Evolutionary conservation across 2,113 vertebrate genomes (phyloP).

Genomic region (Peromyscus polionotus): DNA sequence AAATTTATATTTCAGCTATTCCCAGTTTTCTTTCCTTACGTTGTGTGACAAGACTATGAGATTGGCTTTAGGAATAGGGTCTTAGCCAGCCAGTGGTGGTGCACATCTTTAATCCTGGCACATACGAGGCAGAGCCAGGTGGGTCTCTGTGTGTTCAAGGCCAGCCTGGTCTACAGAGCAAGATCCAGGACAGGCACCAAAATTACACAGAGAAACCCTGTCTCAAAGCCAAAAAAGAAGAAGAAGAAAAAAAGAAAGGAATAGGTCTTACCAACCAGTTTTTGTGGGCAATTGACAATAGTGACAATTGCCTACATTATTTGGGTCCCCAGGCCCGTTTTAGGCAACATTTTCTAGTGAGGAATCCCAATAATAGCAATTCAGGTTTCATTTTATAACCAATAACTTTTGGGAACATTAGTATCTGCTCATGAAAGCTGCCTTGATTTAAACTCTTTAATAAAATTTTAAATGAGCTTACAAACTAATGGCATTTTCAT

Average conservation of each 20-base stretch:
- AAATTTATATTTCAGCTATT: neutral
- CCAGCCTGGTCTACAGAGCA: too few species aligned
- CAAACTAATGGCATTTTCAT: neutral
- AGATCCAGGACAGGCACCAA: too few species aligned
- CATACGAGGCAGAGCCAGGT: too few species aligned
- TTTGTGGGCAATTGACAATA: neutral
- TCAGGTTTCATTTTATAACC: neutral
- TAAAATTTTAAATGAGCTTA: neutral
- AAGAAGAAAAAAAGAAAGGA: too few species aligned
- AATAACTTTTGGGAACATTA: neutral
- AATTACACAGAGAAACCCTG: too few species aligned
- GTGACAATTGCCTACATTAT: neutral
- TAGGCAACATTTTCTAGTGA: neutral
- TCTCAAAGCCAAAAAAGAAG: too few species aligned
- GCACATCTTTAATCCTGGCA: too few species aligned
- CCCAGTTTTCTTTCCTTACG: neutral
- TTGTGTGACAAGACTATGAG: neutral
- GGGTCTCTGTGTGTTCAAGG: too few species aligned
- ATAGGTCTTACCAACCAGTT: neutral
- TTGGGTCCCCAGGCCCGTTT: neutral
- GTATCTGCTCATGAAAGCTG: neutral
- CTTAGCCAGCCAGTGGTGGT: too few species aligned
- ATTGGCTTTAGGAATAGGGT: neutral
- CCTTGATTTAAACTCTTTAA: neutral
- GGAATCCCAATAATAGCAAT: neutral